A percentile compares a stretch with the other conserved stretches of the same genome.
Evolutionary conservation across 2,113 vertebrate genomes (phyloP).

Genomic region (Turnix velox): DNA sequence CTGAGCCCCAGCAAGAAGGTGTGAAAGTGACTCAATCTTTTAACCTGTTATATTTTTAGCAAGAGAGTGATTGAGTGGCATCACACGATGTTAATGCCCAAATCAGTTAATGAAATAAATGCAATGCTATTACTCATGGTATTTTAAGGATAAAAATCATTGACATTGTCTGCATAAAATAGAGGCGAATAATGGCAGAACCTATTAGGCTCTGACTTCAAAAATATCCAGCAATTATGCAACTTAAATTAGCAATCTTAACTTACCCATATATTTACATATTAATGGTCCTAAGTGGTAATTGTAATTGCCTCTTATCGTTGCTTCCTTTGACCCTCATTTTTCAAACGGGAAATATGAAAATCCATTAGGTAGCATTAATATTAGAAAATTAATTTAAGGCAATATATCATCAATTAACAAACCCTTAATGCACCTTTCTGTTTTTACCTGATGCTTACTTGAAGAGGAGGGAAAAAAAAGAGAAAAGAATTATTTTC

Average conservation of each 20-base stretch:
- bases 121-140: constrained; percentile 9
- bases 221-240: constrained; percentile 38
- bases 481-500: not conserved
- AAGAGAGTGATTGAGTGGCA: constrained; percentile 15
- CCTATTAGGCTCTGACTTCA: constrained; percentile 33
- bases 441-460: constrained; percentile 1
- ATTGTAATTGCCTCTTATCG: constrained; percentile 49
- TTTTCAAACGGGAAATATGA: constrained; percentile 54
- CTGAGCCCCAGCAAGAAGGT: not conserved
- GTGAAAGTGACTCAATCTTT: not conserved
- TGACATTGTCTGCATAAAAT: constrained; percentile 33
- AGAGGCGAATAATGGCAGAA: constrained; percentile 13
- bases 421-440: not conserved
- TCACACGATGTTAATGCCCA: not conserved
- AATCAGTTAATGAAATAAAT: constrained; percentile 39
- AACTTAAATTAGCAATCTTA: constrained; percentile 50
- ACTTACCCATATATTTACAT: constrained; percentile 53
- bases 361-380: constrained; percentile 43
- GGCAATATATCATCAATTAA: constrained; percentile 40
- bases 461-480: no score
- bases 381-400: constrained; percentile 50
- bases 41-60: constrained; percentile 13
- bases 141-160: constrained; percentile 49
- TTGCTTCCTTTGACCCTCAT: constrained; percentile 43
- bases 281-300: constrained; percentile 55